Evolutionary conservation across 2,888 invertebrate species (phyloP), one percentile per base, ranked within the genome.

Genomic region (Cryptocephalus primarius): DNA sequence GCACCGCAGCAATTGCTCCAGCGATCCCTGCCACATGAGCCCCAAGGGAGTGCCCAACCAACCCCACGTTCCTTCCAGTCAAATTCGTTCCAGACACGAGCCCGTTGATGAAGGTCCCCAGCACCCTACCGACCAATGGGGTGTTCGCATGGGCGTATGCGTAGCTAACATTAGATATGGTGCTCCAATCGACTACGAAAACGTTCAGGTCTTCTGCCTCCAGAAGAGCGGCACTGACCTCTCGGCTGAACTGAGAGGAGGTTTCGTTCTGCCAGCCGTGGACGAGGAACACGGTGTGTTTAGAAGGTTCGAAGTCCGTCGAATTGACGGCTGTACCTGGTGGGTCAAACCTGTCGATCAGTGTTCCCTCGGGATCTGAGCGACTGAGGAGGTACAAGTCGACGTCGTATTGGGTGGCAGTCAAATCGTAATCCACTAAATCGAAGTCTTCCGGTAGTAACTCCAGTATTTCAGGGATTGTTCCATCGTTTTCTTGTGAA

Each of bases 261-360:
- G 58, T 45, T 43, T 59, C 45, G 45, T 62, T 63, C 8, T 53
- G 52, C 65, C 64, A 68, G 9, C 68, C 68, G 46, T 69, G 68
- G 11, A 59, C 48, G 8, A 68, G 48, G 44, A 67, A 63, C n/a
- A 64, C 52, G 2, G 54, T 63, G 9, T 47, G 40, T 40, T 51
- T 53, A 2, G 44, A 46, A 2, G 53, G 12, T 13, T 60, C 49
- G 46, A 60, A 64, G 14, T 54, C 50, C 22, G 53, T 56, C 2
- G n/a, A 32, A 9, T 33, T 8, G n/a, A 49, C 10, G 8, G 41
- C 36, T 2, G 6, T 22, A 22, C 6, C 3, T 2, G 22, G 22
- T 22, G 22, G 22, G 6, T 22, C 22, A 4, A 22, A 6, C 6
- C 2, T 4, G 22, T 22, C 32, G n/a, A 49, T 33, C 9, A 39